Conservation (phyloP, 1,140 invertebrate genomes). For the Pomacea maculata region DNA sequence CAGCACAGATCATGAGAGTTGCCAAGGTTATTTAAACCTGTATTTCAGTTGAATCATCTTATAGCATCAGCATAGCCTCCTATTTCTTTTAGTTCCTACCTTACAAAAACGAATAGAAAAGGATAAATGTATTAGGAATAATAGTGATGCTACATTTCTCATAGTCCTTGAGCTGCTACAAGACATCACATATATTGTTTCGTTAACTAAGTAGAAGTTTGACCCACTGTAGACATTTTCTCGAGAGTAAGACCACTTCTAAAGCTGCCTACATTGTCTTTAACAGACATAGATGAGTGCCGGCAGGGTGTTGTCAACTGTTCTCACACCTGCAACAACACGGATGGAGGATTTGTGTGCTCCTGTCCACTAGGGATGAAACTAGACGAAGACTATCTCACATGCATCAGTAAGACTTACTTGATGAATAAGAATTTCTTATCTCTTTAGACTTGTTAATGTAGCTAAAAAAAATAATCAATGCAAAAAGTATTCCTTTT, state of each 20-base stretch:
- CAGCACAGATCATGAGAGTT: background rate
- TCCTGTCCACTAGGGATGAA: background rate
- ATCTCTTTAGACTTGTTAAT: background rate
- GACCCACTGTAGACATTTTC: background rate
- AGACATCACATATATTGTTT: background rate
- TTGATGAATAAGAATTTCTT: background rate
- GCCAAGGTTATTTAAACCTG: background rate
- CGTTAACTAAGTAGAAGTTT: background rate
- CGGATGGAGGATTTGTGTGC: background rate
- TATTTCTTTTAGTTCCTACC: background rate
- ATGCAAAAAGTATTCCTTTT: background rate
- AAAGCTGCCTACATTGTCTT: background rate
- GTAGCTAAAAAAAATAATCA: background rate
- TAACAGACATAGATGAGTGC: background rate
- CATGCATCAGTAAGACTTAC: background rate
- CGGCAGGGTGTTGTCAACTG: background rate
- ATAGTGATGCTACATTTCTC: background rate
- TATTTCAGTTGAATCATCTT: no score
- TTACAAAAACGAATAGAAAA: background rate
- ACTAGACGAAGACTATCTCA: background rate
- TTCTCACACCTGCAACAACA: background rate
- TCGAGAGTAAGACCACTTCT: background rate
- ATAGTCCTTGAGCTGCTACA: background rate
- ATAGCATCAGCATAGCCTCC: no score
- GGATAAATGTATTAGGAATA: background rate